Conservation (phyloP, 2,113 vertebrate species). For the Dinomys branickii region DNA sequence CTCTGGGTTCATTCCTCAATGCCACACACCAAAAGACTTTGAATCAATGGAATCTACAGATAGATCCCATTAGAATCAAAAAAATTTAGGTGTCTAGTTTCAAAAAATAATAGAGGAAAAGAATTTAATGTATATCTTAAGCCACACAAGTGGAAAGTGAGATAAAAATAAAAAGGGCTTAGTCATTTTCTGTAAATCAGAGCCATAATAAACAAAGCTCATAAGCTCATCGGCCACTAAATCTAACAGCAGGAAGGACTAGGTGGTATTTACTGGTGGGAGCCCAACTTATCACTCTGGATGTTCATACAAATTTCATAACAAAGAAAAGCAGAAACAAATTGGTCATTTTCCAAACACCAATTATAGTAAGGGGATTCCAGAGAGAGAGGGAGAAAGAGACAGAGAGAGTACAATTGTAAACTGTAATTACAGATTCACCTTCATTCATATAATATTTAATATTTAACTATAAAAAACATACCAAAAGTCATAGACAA, state of each 20-base stretch:
- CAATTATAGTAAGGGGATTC: background rate
- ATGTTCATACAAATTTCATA: background rate
- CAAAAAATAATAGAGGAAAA: slow-evolving; percentile 52
- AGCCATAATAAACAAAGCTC: slow-evolving; percentile 42
- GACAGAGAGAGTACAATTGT: background rate
- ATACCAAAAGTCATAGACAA: slow-evolving; percentile 33
- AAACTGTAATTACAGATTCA: slow-evolving; percentile 4
- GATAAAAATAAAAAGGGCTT: slow-evolving; percentile 56
- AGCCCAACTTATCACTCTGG: slow-evolving; percentile 26
- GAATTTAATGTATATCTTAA: slow-evolving; percentile 5
- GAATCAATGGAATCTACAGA: background rate
- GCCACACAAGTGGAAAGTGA: background rate
- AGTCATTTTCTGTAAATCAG: slow-evolving; percentile 53
- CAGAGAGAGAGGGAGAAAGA: background rate
- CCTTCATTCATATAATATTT: background rate
- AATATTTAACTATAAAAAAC: slow-evolving; percentile 21
- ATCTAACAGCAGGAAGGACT: slow-evolving; percentile 36
- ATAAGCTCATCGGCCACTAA: slow-evolving; percentile 20
- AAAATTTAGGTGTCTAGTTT: background rate
- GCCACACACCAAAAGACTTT: background rate
- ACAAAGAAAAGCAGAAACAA: slow-evolving; percentile 1
- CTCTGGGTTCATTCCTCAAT: background rate
- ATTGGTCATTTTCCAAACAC: background rate
- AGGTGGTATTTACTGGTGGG: background rate
- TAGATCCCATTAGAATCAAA: slow-evolving; percentile 4